These are phyloP conservation scores for Coregonus sp. DNA, from an alignment of 2,797 vertebrate species.

Conservation along the genomic window DNA sequence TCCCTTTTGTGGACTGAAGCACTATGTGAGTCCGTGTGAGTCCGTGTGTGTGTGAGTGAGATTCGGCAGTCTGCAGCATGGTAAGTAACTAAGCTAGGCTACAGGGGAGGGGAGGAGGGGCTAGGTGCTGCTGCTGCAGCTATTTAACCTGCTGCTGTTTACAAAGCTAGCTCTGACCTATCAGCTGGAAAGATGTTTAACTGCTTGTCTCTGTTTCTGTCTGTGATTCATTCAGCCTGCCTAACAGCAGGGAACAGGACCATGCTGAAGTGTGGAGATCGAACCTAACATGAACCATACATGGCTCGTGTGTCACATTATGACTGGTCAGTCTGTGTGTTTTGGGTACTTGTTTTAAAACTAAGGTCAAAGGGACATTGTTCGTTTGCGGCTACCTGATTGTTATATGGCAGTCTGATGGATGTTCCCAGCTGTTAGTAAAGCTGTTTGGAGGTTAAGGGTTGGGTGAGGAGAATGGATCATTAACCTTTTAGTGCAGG, in stretches of 20 bases:
- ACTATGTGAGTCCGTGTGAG: too few relatives aligned
- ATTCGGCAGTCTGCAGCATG: too few relatives aligned
- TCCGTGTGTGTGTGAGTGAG: too few relatives aligned
- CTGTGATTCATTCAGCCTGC: not conserved
- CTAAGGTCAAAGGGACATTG: slow-evolving; percentile 15
- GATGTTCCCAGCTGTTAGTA: not conserved
- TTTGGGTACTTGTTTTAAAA: not conserved
- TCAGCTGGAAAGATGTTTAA: not conserved
- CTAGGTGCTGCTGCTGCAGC: slow-evolving; percentile 14
- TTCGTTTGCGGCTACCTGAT: not conserved
- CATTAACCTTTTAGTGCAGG: slow-evolving; percentile 19
- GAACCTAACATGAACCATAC: not conserved
- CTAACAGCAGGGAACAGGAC: not conserved
- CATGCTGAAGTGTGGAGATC: not conserved
- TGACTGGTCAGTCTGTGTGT: not conserved
- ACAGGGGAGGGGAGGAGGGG: not conserved
- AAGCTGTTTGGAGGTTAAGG: slow-evolving; percentile 12
- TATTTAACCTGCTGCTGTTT: slow-evolving; percentile 14
- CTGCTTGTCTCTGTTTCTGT: not conserved
- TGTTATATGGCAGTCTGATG: slow-evolving; percentile 25
- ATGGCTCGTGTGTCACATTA: not conserved
- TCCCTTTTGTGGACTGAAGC: not conserved
- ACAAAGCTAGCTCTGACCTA: not conserved
- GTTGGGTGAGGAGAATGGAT: slow-evolving; percentile 11
- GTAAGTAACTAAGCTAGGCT: slow-evolving; percentile 18